phyloP scores from a whole-genome alignment of 2,888 invertebrate genomes.

The Cataglyphis rosenhaueri region DNA sequence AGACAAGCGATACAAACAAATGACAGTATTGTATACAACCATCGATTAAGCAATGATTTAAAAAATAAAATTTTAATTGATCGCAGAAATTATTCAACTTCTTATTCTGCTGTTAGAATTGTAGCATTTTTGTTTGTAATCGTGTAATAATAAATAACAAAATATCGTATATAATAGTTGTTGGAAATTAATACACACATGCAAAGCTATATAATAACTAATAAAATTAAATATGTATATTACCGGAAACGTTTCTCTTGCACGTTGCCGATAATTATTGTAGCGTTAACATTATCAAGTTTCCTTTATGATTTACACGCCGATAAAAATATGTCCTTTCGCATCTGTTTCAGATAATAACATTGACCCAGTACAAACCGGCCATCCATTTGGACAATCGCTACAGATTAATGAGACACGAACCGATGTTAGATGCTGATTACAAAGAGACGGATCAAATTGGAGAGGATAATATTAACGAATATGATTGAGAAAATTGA shows the following conservation, averaged over 20 bases:
- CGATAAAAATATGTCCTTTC: neutral
- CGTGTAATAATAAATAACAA: neutral
- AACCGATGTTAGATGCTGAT: constrained; percentile 80
- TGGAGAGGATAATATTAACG: constrained; percentile 64
- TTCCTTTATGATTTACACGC: neutral
- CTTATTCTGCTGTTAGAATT: neutral
- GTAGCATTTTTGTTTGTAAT: neutral
- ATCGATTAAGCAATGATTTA: neutral
- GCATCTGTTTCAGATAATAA: constrained; percentile 70
- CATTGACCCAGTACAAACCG: constrained; percentile 68
- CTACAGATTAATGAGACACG: constrained; percentile 81
- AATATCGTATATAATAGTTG: neutral
- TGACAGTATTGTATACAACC: neutral
- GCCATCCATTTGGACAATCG: constrained; percentile 83
- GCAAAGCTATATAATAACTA: neutral
- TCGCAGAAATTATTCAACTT: neutral
- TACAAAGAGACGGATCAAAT: constrained; percentile 78
- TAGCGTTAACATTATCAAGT: neutral
- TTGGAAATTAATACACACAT: neutral
- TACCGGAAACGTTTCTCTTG: neutral
- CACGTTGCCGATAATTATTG: neutral
- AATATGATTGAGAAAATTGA: too few species aligned
- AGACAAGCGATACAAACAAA: neutral
- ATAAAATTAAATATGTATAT: neutral
- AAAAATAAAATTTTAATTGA: neutral